Conservation (phyloP, 2,797 vertebrate species). For the Podarcis siculus region DNA sequence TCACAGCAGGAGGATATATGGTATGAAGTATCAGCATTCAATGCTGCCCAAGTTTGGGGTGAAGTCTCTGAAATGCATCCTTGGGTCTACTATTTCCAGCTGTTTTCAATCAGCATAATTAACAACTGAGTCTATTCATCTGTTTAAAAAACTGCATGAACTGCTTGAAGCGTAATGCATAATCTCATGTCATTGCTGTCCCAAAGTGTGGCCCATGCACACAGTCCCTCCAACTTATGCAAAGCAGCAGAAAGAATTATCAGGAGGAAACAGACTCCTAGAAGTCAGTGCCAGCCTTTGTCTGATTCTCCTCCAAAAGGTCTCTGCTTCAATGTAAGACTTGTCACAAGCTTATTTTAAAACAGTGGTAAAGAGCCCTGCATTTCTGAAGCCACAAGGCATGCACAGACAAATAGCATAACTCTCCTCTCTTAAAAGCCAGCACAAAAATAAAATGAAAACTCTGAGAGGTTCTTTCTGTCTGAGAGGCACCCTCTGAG, state of each 20-base stretch:
- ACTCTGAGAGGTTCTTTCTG: slow-evolving; percentile 37
- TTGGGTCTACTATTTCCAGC: background rate
- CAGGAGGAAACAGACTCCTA: slow-evolving; percentile 37
- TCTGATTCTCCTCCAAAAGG: slow-evolving; percentile 8
- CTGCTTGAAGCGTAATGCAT: background rate
- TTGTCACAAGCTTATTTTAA: slow-evolving; percentile 58
- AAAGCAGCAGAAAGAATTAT: slow-evolving; percentile 30
- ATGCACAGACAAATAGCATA: slow-evolving; percentile 32
- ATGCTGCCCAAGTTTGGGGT: background rate
- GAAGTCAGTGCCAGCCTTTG: slow-evolving; percentile 27
- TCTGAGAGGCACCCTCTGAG: slow-evolving; percentile 35
- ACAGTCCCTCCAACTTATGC: background rate
- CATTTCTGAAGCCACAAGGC: slow-evolving; percentile 27
- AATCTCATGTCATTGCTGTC: background rate
- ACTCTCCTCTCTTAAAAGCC: slow-evolving; percentile 42
- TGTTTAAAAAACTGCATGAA: background rate
- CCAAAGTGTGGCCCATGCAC: background rate
- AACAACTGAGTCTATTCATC: background rate
- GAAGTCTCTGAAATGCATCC: background rate
- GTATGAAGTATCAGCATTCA: background rate
- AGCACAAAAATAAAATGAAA: slow-evolving; percentile 56
- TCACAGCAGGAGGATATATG: background rate
- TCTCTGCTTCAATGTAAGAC: slow-evolving; percentile 31
- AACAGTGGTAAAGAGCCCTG: slow-evolving; percentile 16
- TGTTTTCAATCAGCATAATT: background rate